Evolutionary conservation across 2,113 vertebrate genomes (phyloP).

Genomic region (Lates calcarifer): DNA sequence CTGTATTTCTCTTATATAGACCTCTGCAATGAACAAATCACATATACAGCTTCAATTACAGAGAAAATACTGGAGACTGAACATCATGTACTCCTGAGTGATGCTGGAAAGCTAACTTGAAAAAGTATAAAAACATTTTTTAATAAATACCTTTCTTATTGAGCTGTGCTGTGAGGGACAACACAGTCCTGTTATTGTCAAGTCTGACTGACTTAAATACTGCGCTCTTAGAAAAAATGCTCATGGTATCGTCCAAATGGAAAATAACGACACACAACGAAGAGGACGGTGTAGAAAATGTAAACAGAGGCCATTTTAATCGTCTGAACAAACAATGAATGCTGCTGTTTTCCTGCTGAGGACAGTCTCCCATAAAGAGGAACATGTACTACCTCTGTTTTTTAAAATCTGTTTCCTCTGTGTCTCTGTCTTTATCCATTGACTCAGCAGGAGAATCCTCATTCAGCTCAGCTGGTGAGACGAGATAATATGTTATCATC

Average conservation of each 20-base stretch:
- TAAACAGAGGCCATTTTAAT: background rate
- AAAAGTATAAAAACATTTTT: background rate
- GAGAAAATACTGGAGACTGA: background rate
- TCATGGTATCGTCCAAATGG: background rate
- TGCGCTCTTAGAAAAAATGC: background rate
- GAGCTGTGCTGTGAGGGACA: accelerated
- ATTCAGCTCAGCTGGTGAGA: slow-evolving; percentile 49
- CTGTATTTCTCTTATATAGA: slow-evolving; percentile 12
- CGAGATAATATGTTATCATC: slow-evolving; percentile 62
- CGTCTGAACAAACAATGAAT: slow-evolving; percentile 4
- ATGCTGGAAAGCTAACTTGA: background rate
- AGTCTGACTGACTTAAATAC: background rate
- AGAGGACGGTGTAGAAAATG: background rate
- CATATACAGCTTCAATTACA: too few species aligned
- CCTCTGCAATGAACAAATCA: too few species aligned
- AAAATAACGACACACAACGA: background rate
- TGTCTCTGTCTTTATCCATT: slow-evolving; percentile 41
- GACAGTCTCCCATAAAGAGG: slow-evolving; percentile 17
- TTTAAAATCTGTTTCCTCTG: slow-evolving; percentile 9
- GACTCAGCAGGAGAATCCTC: slow-evolving; percentile 50
- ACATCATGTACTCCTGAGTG: background rate
- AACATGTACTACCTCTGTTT: slow-evolving; percentile 3
- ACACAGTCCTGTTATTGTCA: background rate
- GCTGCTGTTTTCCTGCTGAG: background rate
- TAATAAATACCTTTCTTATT: background rate